A percentile compares a stretch with the other conserved stretches of the same genome.
Evolutionary conservation across 2,113 vertebrate genomes (phyloP).

Genomic region (Mystacornis crossleyi): DNA sequence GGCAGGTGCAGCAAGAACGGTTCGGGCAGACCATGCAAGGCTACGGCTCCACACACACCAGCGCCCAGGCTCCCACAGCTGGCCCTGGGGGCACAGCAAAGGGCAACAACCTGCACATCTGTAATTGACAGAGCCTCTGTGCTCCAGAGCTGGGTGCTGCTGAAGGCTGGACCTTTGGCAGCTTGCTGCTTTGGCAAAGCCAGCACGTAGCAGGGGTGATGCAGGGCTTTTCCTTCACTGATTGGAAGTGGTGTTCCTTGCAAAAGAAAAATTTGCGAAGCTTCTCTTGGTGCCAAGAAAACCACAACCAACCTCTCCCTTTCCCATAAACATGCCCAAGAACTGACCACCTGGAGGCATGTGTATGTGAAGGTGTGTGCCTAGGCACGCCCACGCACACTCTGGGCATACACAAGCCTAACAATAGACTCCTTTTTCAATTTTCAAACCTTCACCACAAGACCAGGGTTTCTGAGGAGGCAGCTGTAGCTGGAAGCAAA

Average conservation of each 20-base stretch:
- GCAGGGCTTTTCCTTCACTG: not conserved
- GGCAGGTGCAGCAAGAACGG: not conserved
- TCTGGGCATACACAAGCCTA: not conserved
- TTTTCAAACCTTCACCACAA: not conserved
- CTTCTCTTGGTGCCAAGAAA: not conserved
- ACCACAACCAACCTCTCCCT: not conserved
- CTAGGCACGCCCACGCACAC: accelerated
- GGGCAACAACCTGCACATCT: not conserved
- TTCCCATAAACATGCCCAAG: not conserved
- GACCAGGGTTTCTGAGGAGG: not conserved
- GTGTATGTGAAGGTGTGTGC: not conserved
- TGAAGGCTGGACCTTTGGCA: not conserved
- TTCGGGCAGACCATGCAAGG: not conserved
- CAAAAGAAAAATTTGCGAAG: not conserved
- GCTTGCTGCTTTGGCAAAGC: not conserved
- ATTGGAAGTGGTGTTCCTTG: not conserved
- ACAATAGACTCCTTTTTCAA: not conserved
- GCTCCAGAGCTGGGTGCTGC: accelerated
- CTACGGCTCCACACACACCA: not conserved
- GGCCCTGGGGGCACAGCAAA: not conserved
- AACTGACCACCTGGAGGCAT: not conserved
- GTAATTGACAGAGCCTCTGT: not conserved
- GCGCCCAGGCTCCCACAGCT: not conserved
- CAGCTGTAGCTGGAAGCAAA: constrained; percentile 22
- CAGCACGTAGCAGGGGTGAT: accelerated